Evolutionary conservation across 2,888 invertebrate species (phyloP).

Genomic region (Volucella inanis): DNA sequence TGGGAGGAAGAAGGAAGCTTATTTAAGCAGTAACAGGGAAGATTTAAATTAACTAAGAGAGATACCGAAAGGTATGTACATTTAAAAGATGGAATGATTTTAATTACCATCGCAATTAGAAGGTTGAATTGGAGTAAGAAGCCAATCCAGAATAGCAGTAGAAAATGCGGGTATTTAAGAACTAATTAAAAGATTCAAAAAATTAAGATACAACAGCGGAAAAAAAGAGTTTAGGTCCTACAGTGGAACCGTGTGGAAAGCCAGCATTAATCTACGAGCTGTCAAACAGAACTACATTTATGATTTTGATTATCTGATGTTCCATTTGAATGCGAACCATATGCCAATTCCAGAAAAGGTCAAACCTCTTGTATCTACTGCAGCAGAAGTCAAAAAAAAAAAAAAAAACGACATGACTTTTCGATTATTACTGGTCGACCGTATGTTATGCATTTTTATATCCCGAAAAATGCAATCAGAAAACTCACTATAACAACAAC

Average conservation of each 20-base stretch:
- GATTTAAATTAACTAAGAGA: constrained; percentile 6
- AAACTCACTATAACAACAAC: constrained; percentile 76
- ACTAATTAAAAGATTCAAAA: neutral
- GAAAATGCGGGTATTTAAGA: too few relatives aligned
- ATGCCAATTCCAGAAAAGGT: constrained; percentile 43
- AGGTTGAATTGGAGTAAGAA: constrained; percentile 31
- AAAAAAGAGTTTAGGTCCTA: constrained; percentile 1
- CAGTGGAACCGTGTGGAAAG: too few relatives aligned
- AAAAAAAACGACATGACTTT: constrained; percentile 33
- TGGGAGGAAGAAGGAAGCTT: constrained; percentile 7
- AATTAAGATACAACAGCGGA: neutral
- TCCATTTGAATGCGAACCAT: constrained; percentile 33
- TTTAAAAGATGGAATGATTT: constrained; percentile 48
- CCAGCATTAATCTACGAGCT: neutral
- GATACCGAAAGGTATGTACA: too few relatives aligned
- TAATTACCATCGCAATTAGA: constrained; percentile 57
- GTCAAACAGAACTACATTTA: constrained; percentile 30
- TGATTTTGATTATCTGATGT: constrained; percentile 51
- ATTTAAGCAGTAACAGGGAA: constrained; percentile 21
- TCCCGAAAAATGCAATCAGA: constrained; percentile 76
- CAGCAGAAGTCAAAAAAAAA: constrained; percentile 57
- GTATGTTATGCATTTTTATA: constrained; percentile 75
- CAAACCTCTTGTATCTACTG: constrained; percentile 40
- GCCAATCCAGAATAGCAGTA: neutral
- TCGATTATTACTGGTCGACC: constrained; percentile 20